A percentile compares a stretch with the other conserved stretches of the same genome.
Conservation (phyloP, 2,888 invertebrate genomes). For the Drosophila nigritarsus region DNA sequence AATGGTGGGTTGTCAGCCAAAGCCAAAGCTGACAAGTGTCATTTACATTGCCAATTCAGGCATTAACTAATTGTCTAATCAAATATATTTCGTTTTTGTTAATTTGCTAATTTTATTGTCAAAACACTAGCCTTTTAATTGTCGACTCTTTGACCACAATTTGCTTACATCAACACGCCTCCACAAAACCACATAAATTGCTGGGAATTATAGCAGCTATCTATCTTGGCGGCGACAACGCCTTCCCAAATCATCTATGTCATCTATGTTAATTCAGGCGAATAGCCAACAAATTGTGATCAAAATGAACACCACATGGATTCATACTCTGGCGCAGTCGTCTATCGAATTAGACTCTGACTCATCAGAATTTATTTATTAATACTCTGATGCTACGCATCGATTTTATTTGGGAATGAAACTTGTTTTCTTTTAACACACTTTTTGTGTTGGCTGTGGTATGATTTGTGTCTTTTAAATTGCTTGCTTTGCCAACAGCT, state of each 20-base stretch:
- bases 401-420: conserved; percentile 28
- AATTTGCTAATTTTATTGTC: conserved; percentile 46
- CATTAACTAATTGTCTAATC: conserved; percentile 67
- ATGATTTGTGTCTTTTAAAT: conserved; percentile 77
- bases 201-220: conserved; percentile 18
- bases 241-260: conserved; percentile 41
- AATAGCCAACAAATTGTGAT: conserved; percentile 35
- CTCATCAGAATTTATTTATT: conserved; percentile 51
- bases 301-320: conserved; percentile 7
- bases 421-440: conserved; percentile 40
- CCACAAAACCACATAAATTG: conserved; percentile 21
- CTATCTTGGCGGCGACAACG: conserved; percentile 11
- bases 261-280: conserved; percentile 51
- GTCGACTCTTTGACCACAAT: conserved; percentile 11
- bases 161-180: conserved; percentile 26
- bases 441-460: conserved; percentile 10
- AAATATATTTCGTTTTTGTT: conserved; percentile 46
- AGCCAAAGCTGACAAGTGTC: conserved; percentile 34
- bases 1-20: conserved; percentile 53
- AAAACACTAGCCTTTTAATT: conserved; percentile 31
- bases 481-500: conserved; percentile 40
- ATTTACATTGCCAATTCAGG: conserved; percentile 60
- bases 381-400: conserved; percentile 22
- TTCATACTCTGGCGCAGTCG: conserved; percentile 37
- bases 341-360: conserved; percentile 41